phyloP scores from a whole-genome alignment of 2,888 invertebrate genomes.

The Ochropleura plecta region DNA sequence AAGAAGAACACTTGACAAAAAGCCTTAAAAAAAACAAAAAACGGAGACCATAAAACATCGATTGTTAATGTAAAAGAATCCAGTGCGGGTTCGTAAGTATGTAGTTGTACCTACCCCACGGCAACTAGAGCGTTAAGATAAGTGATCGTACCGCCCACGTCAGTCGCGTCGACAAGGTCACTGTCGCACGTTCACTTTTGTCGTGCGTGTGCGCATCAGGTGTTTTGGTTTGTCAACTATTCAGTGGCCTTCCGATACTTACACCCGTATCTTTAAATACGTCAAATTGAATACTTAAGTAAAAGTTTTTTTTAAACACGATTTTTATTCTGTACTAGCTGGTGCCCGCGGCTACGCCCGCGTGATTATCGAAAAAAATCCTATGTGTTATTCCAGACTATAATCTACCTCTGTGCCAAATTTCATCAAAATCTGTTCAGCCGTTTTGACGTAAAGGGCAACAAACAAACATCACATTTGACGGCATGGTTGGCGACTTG shows the following conservation, averaged over 20 bases:
- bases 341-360: too few relatives aligned
- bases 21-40: not conserved
- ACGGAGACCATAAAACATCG: not conserved
- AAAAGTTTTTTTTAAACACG: too few relatives aligned
- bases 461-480: too few relatives aligned
- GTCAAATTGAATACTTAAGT: too few relatives aligned
- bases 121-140: constrained; percentile 37
- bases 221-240: constrained; percentile 53
- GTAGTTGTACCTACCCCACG: constrained; percentile 6
- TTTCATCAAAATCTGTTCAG: too few relatives aligned
- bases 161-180: constrained; percentile 51
- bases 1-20: not conserved
- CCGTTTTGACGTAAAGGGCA: too few relatives aligned
- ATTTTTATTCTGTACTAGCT: too few relatives aligned
- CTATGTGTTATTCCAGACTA: too few relatives aligned
- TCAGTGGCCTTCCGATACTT: constrained; percentile 35
- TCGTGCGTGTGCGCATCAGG: constrained; percentile 53
- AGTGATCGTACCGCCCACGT: constrained; percentile 54
- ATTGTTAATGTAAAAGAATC: not conserved
- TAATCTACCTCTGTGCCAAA: too few relatives aligned
- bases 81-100: not conserved
- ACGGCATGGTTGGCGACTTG: too few relatives aligned
- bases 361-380: too few relatives aligned
- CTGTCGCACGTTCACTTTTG: constrained; percentile 61
- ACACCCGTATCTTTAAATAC: too few relatives aligned